A percentile compares a stretch with the other conserved stretches of the same genome.
These are phyloP conservation scores for Drosophila anceps DNA, from an alignment of 2,888 invertebrate genomes.

Conservation along the genomic window DNA sequence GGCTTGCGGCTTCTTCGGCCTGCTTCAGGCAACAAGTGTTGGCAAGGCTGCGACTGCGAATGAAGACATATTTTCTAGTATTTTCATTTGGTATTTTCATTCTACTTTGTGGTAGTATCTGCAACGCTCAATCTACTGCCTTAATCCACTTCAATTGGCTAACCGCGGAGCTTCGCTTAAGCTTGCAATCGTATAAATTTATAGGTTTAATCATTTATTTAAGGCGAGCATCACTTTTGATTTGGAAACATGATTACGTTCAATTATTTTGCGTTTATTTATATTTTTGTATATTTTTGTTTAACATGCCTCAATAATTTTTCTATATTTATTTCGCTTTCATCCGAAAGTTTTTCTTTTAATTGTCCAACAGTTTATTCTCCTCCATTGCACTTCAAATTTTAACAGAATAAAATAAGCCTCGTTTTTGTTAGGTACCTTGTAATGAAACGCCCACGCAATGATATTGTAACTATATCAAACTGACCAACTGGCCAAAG, in stretches of 20 bases:
- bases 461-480: not conserved
- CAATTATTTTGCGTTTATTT: too few relatives aligned
- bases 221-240: too few relatives aligned
- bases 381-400: not conserved
- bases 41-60: constrained; percentile 8
- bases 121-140: not conserved
- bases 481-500: not conserved
- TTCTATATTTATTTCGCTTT: not conserved
- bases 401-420: not conserved
- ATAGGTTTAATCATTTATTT: too few relatives aligned
- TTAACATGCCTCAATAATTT: not conserved
- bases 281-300: too few relatives aligned
- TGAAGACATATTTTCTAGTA: constrained; percentile 17
- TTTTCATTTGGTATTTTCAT: constrained; percentile 20
- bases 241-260: too few relatives aligned
- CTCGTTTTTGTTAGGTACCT: not conserved
- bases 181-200: not conserved
- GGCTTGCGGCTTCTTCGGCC: constrained; percentile 28
- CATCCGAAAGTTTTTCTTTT: not conserved
- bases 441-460: constrained; percentile 1
- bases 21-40: constrained; percentile 65
- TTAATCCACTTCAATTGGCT: constrained; percentile 18
- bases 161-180: constrained; percentile 6
- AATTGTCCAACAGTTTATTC: not conserved
- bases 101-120: constrained; percentile 2